Percentiles rank a stretch among this genome's conserved stretches.
These are phyloP conservation scores for Eriocheir sinensis DNA, from an alignment of 1,140 invertebrate genomes.

Conservation along the genomic window DNA sequence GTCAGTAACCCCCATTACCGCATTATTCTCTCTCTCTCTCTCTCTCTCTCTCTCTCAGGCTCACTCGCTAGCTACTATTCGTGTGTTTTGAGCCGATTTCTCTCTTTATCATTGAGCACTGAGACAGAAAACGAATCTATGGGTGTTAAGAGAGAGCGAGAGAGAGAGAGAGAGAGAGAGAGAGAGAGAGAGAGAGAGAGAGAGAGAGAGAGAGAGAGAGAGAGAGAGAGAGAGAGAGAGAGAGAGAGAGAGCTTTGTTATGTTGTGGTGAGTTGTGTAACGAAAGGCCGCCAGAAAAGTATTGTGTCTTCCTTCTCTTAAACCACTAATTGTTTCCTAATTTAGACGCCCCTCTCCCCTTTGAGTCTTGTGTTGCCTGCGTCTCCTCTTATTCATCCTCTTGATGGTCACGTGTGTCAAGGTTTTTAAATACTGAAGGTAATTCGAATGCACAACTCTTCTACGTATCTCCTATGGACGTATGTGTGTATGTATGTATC, in stretches of 20 bases:
- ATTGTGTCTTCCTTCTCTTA: neutral
- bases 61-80: too few relatives aligned
- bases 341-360: neutral
- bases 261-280: neutral
- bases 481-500: too few relatives aligned
- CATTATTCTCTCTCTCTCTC: slow-evolving; percentile 14
- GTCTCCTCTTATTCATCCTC: neutral
- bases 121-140: neutral
- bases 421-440: too few relatives aligned
- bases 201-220: too few relatives aligned
- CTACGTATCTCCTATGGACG: too few relatives aligned
- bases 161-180: too few relatives aligned
- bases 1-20: neutral
- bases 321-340: neutral
- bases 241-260: neutral
- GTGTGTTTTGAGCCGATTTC: neutral
- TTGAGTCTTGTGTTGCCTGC: neutral
- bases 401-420: too few relatives aligned
- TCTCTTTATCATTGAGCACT: neutral
- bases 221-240: slow-evolving; percentile 22
- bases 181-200: too few relatives aligned
- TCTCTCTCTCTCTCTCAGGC: slow-evolving; percentile 22
- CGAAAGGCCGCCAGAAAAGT: neutral
- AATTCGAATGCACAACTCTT: too few relatives aligned
- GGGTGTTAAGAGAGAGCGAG: too few relatives aligned